These are phyloP conservation scores for Caenorhabditis latens DNA, from an alignment of 1,140 invertebrate species.

Conservation along the genomic window DNA sequence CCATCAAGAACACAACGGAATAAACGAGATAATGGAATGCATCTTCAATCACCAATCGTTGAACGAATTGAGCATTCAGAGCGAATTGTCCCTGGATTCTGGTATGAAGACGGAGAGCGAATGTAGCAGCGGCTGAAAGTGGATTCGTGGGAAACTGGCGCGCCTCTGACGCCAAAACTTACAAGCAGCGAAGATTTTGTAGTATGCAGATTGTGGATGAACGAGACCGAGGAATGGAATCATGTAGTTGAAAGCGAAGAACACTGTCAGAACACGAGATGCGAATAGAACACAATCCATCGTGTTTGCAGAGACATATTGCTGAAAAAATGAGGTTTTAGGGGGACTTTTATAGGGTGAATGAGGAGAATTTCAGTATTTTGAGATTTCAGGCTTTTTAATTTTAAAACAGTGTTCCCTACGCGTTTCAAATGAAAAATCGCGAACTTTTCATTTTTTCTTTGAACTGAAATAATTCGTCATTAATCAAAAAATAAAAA, in stretches of 20 bases:
- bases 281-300: conserved; percentile 62
- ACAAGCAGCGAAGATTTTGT: conserved; percentile 66
- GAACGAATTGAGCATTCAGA: conserved; percentile 86
- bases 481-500: too few relatives aligned
- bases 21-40: conserved; percentile 96
- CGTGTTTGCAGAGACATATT: conserved; percentile 61
- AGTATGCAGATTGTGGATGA: conserved; percentile 56
- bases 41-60: conserved; percentile 87
- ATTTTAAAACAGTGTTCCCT: too few relatives aligned
- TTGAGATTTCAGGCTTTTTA: too few relatives aligned
- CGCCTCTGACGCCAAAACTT: not conserved
- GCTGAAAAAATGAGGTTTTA: conserved; percentile 42
- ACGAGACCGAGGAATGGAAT: conserved; percentile 50
- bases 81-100: conserved; percentile 83
- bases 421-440: too few relatives aligned
- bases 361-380: too few relatives aligned
- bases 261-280: conserved; percentile 61
- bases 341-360: too few relatives aligned
- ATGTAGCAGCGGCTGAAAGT: conserved; percentile 86
- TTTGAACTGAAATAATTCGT: too few relatives aligned
- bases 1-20: conserved; percentile 91
- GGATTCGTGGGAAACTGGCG: not conserved
- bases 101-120: conserved; percentile 91
- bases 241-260: conserved; percentile 65
- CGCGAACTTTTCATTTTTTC: too few relatives aligned